These are phyloP conservation scores for Struthidea cinerea DNA, from an alignment of 2,113 vertebrate species.

Conservation along the genomic window DNA sequence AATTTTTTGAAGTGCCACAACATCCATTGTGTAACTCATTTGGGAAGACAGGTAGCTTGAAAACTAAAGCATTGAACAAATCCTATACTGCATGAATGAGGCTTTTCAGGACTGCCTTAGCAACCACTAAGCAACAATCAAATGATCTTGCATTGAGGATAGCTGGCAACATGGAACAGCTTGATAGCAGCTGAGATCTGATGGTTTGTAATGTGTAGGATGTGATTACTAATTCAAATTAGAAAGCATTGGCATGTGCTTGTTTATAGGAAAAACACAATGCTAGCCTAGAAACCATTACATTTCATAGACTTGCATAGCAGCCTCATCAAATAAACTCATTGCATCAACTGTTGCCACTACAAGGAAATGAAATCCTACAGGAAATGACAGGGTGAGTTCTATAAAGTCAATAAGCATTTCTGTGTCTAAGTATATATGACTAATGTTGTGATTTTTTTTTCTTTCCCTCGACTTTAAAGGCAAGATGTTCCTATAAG, in stretches of 20 bases:
- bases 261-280: background rate
- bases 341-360: background rate
- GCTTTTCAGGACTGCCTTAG: slow-evolving; percentile 3
- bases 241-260: background rate
- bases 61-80: slow-evolving; percentile 11
- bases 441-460: background rate
- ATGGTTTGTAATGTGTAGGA: background rate
- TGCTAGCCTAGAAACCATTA: background rate
- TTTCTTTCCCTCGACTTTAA: background rate
- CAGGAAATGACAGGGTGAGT: background rate
- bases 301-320: background rate
- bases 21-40: background rate
- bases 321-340: background rate
- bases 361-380: background rate
- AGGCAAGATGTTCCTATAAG: background rate
- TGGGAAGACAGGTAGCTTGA: background rate
- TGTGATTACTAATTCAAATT: background rate
- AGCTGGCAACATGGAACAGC: background rate
- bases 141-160: background rate
- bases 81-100: slow-evolving; percentile 23
- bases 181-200: background rate
- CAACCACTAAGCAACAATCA: slow-evolving; percentile 7
- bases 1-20: background rate
- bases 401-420: background rate
- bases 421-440: background rate